A percentile compares a stretch with the other conserved stretches of the same genome.
These are phyloP conservation scores for Belgica antarctica DNA, from an alignment of 2,888 invertebrate species.

Conservation along the genomic window DNA sequence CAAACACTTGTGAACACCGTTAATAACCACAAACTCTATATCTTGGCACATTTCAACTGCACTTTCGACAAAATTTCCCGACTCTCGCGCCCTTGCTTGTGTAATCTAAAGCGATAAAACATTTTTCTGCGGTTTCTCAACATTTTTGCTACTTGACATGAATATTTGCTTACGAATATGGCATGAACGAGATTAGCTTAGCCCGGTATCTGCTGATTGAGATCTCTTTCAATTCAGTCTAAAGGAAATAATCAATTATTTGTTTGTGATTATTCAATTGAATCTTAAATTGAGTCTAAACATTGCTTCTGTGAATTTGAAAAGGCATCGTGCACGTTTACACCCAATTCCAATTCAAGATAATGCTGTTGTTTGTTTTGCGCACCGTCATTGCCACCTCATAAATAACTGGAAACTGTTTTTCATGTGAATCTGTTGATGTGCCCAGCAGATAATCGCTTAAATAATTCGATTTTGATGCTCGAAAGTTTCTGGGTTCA, in stretches of 20 bases:
- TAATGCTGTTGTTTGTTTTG: neutral
- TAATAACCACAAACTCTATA: too few relatives aligned
- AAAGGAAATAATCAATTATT: constrained; percentile 27
- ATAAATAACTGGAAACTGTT: too few relatives aligned
- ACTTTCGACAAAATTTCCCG: too few relatives aligned
- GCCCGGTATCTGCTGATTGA: neutral
- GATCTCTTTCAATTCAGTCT: neutral
- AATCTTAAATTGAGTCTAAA: constrained; percentile 17
- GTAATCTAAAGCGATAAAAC: too few relatives aligned
- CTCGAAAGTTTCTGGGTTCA: too few relatives aligned
- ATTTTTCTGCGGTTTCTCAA: neutral
- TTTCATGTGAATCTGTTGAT: constrained; percentile 2
- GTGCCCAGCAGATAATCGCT: too few relatives aligned
- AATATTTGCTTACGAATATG: constrained; percentile 15
- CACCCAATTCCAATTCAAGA: constrained; percentile 14
- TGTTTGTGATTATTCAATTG: constrained; percentile 25
- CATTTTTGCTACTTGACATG: neutral
- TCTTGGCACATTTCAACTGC: neutral
- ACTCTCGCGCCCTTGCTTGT: too few relatives aligned
- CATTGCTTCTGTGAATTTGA: constrained; percentile 22
- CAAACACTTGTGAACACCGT: neutral
- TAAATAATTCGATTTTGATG: neutral
- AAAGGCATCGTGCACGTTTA: neutral
- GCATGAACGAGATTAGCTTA: neutral
- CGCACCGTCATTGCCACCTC: constrained; percentile 22